Evolutionary conservation across 1,140 invertebrate genomes (phyloP), one percentile per base, ranked within the genome.

Genomic region (Eueides isabella): DNA sequence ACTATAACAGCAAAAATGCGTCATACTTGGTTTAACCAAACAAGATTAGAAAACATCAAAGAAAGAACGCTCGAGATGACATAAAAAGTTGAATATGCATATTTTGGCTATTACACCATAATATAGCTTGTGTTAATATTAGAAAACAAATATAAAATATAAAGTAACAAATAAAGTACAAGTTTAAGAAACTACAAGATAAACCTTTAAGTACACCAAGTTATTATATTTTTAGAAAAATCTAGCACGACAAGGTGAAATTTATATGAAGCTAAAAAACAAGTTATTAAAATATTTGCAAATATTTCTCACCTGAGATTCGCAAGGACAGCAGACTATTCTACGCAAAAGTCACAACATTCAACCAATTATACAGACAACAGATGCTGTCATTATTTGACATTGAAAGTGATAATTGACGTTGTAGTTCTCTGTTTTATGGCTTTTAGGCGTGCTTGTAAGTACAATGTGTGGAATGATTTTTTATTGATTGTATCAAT

Each of bases 11-110:
- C n/a, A 55, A 11, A 55, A 19, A 55, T 55, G 48, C 48, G 23
- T 55, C 48, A 55, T 55, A 55, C n/a, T 19, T 55, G 48, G 19
- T 55, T 55, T 23, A 23, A 55, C 19, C 48, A 55, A 55, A 55
- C 48, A 55, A 55, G 48, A 55, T 55, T 55, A 55, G 23, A 55
- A 1, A 23, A 55, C n/a, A 44, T n/a, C 0, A 2, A n/a, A n/a
- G 5, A 44, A n/a, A 44, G n/a, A 44, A 44, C 0, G 16, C 7
- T 44, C 2, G 2, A 5, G 41, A 44, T 44, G 41, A 2, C 16
- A 44, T 2, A 44, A n/a, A 44, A 9, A n/a, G 7, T 31, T 31
- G 3, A 44, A 44, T 6, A 38, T 4, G 7, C 4, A 16, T 16
- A 5, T 38, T 38, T 14, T 16, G 16, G 35, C 35, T 38, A 38